Conservation (phyloP, 2,797 vertebrate species). For the Pangasius larnaudii region DNA sequence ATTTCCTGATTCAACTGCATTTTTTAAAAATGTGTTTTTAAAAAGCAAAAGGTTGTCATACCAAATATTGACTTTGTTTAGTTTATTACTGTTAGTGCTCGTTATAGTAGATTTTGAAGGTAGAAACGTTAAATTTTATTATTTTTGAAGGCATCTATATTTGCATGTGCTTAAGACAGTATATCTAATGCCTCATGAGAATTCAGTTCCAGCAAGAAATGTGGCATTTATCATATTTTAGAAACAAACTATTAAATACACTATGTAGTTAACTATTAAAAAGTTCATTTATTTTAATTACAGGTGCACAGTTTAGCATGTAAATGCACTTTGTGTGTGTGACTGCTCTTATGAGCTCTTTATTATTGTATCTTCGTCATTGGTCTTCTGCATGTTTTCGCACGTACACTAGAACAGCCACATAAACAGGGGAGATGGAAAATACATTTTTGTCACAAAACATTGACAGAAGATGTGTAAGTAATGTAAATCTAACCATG, state of each 20-base stretch:
- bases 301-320: neutral
- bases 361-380: neutral
- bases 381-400: neutral
- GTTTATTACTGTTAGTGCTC: neutral
- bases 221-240: neutral
- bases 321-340: neutral
- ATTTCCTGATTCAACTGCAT: neutral
- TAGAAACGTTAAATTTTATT: neutral
- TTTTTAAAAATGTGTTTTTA: neutral
- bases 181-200: neutral
- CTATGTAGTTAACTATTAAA: neutral
- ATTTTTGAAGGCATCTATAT: neutral
- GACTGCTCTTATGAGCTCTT: neutral
- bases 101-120: neutral
- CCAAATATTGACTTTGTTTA: neutral
- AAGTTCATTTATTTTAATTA: neutral
- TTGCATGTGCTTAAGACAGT: too few relatives aligned
- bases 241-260: neutral
- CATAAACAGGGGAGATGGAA: neutral
- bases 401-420: neutral
- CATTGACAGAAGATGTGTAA: neutral
- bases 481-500: neutral
- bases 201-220: neutral
- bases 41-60: neutral
- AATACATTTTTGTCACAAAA: neutral